Percentiles rank a stretch among this genome's conserved stretches.
Conservation (phyloP, 2,113 vertebrate genomes). For the Dryoscopus gambensis region DNA sequence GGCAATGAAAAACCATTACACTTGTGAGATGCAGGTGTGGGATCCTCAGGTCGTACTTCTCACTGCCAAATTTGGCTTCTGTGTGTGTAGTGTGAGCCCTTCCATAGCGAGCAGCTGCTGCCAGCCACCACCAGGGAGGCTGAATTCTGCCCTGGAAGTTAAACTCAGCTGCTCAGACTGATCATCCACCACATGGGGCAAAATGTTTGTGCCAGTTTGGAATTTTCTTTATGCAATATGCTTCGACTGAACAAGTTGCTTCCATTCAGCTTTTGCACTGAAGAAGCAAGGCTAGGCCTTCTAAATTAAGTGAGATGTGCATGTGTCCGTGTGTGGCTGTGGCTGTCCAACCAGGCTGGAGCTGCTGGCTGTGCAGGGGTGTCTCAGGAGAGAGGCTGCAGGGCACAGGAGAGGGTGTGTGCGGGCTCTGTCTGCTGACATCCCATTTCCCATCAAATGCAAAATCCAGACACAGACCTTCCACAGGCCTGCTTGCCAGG, state of each 20-base stretch:
- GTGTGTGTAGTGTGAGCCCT: not conserved
- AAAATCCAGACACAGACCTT: not conserved
- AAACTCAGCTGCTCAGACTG: not conserved
- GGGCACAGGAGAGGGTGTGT: not conserved
- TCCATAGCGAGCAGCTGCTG: not conserved
- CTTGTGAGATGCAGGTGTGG: not conserved
- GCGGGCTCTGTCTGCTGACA: not conserved
- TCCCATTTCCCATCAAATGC: not conserved
- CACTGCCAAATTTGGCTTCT: fast-evolving
- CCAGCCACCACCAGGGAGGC: not conserved
- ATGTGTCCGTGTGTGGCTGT: fast-evolving
- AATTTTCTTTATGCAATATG: not conserved
- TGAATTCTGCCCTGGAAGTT: not conserved
- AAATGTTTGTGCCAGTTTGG: not conserved
- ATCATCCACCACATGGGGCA: fast-evolving
- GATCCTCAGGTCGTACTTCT: fast-evolving
- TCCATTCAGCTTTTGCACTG: not conserved
- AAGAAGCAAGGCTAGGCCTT: not conserved
- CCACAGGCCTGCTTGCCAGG: not conserved
- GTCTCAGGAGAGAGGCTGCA: not conserved
- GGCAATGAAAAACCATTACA: fast-evolving
- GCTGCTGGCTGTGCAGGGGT: not conserved
- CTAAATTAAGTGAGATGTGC: not conserved
- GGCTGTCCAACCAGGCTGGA: not conserved
- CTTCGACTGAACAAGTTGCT: not conserved